Base-by-base conservation (phyloP, 2,888 invertebrate species). In the Parascotia fuliginaria region DNA sequence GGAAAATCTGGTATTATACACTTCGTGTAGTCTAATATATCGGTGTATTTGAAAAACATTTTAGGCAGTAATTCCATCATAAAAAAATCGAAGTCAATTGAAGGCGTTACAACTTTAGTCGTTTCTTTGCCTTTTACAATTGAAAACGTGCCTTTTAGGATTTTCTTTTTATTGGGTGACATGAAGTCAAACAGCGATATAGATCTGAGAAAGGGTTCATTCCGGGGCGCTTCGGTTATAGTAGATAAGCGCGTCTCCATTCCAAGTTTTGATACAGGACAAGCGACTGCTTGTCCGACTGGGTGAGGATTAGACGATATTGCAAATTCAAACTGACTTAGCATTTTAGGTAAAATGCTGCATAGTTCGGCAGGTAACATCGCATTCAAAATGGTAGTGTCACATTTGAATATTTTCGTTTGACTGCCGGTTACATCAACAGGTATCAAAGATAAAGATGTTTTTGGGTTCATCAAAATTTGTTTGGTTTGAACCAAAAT, bases 301-400 rank as follows among this genome's bases (percentile, higher is more conserved):
- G 52, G 7, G 19, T 63, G 7, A 19, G 46, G 12, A 15, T 34
- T 24, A n/a, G 28, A 15, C 14, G 11, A 54, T 15, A 53, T 55
- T 42, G 63, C 68, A 1, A 61, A 53, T 32, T 81, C 64, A 14
- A 75, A 51, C 42, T 85, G 65, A n/a, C 67, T 60, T 55, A 90
- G 75, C 56, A 89, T 73, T 61, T 72, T 80, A 9, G 91, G 91
- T 40, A 91, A 52, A 49, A 90, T 76, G 47, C 75, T 84, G 46
- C 91, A 91, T 42, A 91, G 65, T 52, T 89, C 86, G 11, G 89
- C 90, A 5, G 91, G 91, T 37, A 91, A 70, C 50, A 80, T 72
- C 7, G 85, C 78, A 60, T 90, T 89, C 1, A 83, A 36, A 34
- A 91, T 80, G 12, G 77, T 76, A 11, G 77, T 83, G 61, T 85